These are phyloP conservation scores for Drosophila littoralis DNA, from an alignment of 1,140 invertebrate genomes.

Conservation along the genomic window DNA sequence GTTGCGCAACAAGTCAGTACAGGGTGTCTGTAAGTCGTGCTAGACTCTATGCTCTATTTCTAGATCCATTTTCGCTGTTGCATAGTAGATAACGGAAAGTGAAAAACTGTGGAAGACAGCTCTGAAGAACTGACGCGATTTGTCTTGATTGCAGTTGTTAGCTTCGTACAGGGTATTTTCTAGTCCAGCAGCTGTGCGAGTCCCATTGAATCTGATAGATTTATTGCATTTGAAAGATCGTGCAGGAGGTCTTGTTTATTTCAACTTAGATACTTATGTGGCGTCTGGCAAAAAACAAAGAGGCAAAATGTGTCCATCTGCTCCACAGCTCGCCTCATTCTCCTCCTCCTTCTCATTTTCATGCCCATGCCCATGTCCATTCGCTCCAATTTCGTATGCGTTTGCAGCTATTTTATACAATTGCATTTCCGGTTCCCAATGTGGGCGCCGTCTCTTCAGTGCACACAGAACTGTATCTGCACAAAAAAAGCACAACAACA, in stretches of 20 bases:
- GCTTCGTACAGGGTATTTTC: too few species aligned
- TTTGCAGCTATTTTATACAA: constrained; percentile 57
- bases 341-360: constrained; percentile 50
- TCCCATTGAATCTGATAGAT: too few species aligned
- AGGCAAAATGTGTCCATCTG: constrained; percentile 66
- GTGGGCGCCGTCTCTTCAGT: constrained; percentile 68
- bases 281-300: not conserved
- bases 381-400: constrained; percentile 51
- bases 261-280: not conserved
- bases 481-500: constrained; percentile 7
- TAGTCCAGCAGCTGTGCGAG: too few species aligned
- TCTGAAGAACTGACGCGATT: too few species aligned
- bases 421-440: constrained; percentile 79
- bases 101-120: too few species aligned
- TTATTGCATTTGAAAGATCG: too few species aligned
- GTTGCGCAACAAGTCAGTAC: not conserved
- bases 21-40: not conserved
- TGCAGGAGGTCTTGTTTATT: not conserved
- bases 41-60: too few species aligned
- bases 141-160: too few species aligned
- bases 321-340: constrained; percentile 45
- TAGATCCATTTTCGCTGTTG: too few species aligned
- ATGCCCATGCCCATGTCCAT: constrained; percentile 44
- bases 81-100: too few species aligned
- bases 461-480: constrained; percentile 40